Base-by-base conservation (phyloP, 2,113 vertebrate genomes). In the Hippolais icterina region DNA sequence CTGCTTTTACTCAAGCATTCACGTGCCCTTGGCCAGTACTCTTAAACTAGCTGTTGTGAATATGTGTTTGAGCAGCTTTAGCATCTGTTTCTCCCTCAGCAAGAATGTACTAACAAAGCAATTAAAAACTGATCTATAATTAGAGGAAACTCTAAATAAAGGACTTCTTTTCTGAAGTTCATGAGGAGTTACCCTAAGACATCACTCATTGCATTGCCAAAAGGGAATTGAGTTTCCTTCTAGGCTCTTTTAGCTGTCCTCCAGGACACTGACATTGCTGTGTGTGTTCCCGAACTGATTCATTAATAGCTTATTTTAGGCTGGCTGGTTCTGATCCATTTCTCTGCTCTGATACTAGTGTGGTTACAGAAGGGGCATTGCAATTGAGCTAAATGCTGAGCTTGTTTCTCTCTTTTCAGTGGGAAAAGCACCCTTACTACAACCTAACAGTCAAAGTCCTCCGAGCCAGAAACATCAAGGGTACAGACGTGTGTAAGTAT, bases 361-460 rank as follows among this genome's bases (percentile, higher is more conserved):
- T 68, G 33, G 7, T 63, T 74, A 57, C 24, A 56, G 37, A 71
- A n/a, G 11, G 64, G 64, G 15, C 22, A 28, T 46, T 92, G 59
- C 63, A 31, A 10, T 1, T 79, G 53, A 61, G 39, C 69, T 76
- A 33, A 42, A 29, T 31, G 31, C 17, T 94, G 64, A 87, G 7
- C 23, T 81, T 80, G 16, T 79, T 87, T 39, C 56, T 98, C 13
- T 94, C 83, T 92, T 98, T 98, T 54, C 97, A 98, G 98, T 33
- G 56, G 87, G 98, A 98, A 95, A 96, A 95, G 21, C 97, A 98
- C 66, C 98, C 97, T 31, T 98, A 97, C 91, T 98, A 98, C 81
- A 97, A 98, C 93, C 95, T 98, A 59, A 98, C 96, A 44, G 98
- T 98, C 44, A 98, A 98, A 93, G 97, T 98, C 66, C 95, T 98